Base-by-base conservation (phyloP, 2,888 invertebrate species). In the Podotricha telesiphe region DNA sequence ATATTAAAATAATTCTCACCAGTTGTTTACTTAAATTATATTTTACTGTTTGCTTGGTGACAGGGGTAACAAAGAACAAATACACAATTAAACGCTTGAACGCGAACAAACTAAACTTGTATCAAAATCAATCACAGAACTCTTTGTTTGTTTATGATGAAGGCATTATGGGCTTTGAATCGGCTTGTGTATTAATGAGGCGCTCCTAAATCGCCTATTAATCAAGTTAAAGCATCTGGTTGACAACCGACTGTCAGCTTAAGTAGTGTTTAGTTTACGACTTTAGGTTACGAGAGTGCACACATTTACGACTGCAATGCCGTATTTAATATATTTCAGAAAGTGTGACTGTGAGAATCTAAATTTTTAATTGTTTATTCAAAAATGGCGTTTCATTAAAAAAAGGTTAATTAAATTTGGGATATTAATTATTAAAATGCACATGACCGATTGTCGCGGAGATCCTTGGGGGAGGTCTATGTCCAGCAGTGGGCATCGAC, bases 171-270 rank as follows among this genome's bases (percentile, higher is more conserved):
- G 79, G 75, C 80, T 83, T 84, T 82, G 79, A 85, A 86, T 83
- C 74, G 73, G 71, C 72, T 83, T 84, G 80, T 84, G 84, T 88
- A 89, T 87, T 90, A 91, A 89, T 91, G 87, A 87, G 81, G 76
- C 79, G 82, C 77, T 85, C 83, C 85, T 84, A 85, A 89, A 89
- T 89, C 86, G 86, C 81, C 91, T 84, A 92, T 92, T 91, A 91
- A 91, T 93, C 92, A 92, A 86, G 87, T 87, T 87, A 83, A 89
- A 91, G 89, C 89, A 87, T 89, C 89, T 89, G 86, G 86, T 86
- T 89, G 92, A 91, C 92, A 91, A 87, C 82, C 79, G 83, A 86
- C 88, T 91, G 92, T 91, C 91, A 86, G 86, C 84, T 86, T 89
- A 90, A 91, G 87, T 88, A 89, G 88, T 89, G 86, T 89, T 91